Evolutionary conservation across 2,888 invertebrate genomes (phyloP), one percentile per base, ranked within the genome.

Genomic region (Pseudococcus viburni): DNA sequence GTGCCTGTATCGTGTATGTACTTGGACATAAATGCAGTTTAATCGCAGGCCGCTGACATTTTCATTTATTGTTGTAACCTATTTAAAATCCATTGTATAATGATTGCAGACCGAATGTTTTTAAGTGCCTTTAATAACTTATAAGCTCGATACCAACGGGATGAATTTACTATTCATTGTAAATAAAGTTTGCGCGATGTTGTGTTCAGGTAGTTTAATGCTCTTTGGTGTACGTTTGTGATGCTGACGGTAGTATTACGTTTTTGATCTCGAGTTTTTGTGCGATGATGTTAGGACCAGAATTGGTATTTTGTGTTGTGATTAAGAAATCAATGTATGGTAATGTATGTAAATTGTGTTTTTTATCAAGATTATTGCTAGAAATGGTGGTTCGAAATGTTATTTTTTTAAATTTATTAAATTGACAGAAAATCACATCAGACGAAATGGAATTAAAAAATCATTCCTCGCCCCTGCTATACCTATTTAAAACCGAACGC

Each of bases 41-140:
- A 64, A 33, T 33, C 3, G 26, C 26, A 33, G 26, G 12, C 64
- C 64, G 64, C 0, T 64, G 64, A 64, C 64, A 64, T 64, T 64
- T 64, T 51, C 64, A 22, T 64, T 64, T 64, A 64, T 64, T 22
- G 64, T 64, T 64, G 22, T 64, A 64, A 64, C 64, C 64, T 64
- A 64, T 64, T 64, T 64, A 22, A 64, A 64, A 19, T 33, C 22
- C 64, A 64, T 64, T 64, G 64, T 64, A 64, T 11, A 33, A 33
- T 64, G 19, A 22, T 19, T 22, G 22, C 19, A 5, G 22, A 64
- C 64, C 22, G 19, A 22, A 64, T 5, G 64, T 19, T 64, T 64
- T 17, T 15, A 51, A 51, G 51, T 64, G 64, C 12, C 8, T 64
- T 64, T 64, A 64, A 64, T 64, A 64, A 22, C 64, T 19, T 64